Evolutionary conservation across 2,888 invertebrate genomes (phyloP), one percentile per base, ranked within the genome.

Genomic region (Notocelia uddmanniana): DNA sequence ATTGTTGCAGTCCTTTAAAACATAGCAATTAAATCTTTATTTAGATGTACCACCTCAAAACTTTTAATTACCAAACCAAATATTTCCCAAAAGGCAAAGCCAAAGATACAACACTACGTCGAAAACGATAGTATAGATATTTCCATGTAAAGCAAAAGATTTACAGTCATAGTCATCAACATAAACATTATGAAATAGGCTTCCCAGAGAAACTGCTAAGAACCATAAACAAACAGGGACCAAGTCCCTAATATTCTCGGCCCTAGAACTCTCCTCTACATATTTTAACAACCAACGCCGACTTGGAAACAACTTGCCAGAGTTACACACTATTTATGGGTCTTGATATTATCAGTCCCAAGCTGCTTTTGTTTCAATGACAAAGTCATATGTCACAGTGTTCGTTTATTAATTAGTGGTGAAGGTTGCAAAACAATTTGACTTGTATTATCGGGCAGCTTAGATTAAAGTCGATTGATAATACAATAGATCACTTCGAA

Each of bases 151-250:
- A 72, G 23, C 31, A 41, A 37, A 41, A 62, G 68, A 72, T 68
- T 68, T 57, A 72, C 19, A 34, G 34, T 50, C 55, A 62, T 57
- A 62, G 60, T 31, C 62, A 72, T 67, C 55, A 68, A 55, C 72
- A 50, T 72, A 72, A 72, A 72, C 71, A 72, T 67, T 34, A 67
- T 48, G 67, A 55, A 72, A 68, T 72, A 72, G 62, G 55, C 41
- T 54, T 72, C 71, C 67, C 18, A 11, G 67, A 62, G 62, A 62
- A 68, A 68, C 67, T 72, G 68, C 62, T 57, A 72, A 72, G 67
- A 68, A 62, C 54, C 72, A 68, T 72, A 72, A 68, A 72, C 72
- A 72, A 57, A 57, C 52, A 52, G 72, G 57, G 55, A 50, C 62
- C 72, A 67, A 57, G 60, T 48, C 72, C 72, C 62, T 57, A 72